Evolutionary conservation across 2,113 vertebrate genomes (phyloP).

Genomic region (Cygnus buccinator): DNA sequence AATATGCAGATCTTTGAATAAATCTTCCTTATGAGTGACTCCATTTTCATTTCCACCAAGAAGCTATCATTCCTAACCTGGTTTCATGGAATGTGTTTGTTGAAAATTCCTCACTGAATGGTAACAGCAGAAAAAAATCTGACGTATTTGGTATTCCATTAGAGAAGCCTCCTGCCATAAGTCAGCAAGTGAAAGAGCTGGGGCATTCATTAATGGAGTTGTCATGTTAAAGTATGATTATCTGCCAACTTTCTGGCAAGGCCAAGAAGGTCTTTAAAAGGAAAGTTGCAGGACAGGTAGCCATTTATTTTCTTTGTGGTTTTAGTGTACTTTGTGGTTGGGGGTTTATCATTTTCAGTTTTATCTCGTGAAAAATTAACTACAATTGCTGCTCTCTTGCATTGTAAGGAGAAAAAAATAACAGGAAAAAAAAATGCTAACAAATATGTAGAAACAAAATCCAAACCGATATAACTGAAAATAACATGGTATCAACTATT

Average conservation of each 20-base stretch:
- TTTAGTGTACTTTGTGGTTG: not conserved
- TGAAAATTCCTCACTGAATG: not conserved
- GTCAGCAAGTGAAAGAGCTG: slow-evolving; percentile 19
- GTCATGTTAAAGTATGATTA: slow-evolving; percentile 56
- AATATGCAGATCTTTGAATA: not conserved
- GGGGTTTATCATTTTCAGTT: not conserved
- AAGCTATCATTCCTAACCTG: not conserved
- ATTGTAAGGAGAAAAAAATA: not conserved
- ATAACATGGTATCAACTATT: not conserved
- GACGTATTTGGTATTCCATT: not conserved
- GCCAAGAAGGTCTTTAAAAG: slow-evolving; percentile 14
- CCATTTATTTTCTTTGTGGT: slow-evolving; percentile 44
- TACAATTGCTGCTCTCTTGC: not conserved
- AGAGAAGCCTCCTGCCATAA: slow-evolving; percentile 4
- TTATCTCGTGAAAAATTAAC: slow-evolving; percentile 1
- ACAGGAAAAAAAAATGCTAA: not conserved
- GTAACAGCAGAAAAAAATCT: not conserved
- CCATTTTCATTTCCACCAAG: not conserved
- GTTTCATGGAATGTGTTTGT: not conserved
- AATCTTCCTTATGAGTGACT: not conserved
- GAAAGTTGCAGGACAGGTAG: not conserved
- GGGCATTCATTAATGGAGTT: slow-evolving; percentile 55
- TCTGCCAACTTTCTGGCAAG: slow-evolving; percentile 57
- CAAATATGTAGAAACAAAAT: rapidly evolving
- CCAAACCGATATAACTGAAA: not conserved